These are phyloP conservation scores for Passer montanus DNA, from an alignment of 2,113 vertebrate species.

Conservation along the genomic window DNA sequence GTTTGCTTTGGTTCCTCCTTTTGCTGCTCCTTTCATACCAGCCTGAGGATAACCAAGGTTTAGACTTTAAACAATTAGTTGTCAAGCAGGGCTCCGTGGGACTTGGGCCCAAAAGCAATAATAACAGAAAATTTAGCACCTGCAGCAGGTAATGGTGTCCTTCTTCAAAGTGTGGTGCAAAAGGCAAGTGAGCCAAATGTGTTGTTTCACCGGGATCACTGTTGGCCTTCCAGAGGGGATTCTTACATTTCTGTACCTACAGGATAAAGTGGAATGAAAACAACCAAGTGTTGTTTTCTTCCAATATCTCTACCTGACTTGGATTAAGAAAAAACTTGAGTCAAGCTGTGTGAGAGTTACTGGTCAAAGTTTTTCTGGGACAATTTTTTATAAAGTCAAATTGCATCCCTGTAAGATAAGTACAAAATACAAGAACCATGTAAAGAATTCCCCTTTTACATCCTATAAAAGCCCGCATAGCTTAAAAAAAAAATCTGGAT, in stretches of 20 bases:
- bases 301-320: background rate
- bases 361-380: background rate
- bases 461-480: background rate
- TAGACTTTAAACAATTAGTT: background rate
- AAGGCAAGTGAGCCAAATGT: background rate
- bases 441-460: background rate
- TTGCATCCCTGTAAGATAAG: background rate
- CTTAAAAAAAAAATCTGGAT: background rate
- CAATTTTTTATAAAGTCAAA: background rate
- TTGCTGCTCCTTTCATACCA: background rate
- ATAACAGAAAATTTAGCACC: background rate
- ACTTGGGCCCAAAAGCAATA: background rate
- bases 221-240: background rate
- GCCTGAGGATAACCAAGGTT: background rate
- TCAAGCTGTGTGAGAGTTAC: background rate
- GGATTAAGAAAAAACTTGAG: background rate
- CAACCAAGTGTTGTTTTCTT: background rate
- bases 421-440: background rate
- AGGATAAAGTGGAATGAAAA: background rate
- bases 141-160: background rate
- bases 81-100: background rate
- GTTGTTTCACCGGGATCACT: background rate
- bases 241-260: background rate
- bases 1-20: slow-evolving; percentile 30
- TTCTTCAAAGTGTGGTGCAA: background rate